Conservation (phyloP, 2,888 invertebrate genomes). For the Osmoderma eremita region DNA sequence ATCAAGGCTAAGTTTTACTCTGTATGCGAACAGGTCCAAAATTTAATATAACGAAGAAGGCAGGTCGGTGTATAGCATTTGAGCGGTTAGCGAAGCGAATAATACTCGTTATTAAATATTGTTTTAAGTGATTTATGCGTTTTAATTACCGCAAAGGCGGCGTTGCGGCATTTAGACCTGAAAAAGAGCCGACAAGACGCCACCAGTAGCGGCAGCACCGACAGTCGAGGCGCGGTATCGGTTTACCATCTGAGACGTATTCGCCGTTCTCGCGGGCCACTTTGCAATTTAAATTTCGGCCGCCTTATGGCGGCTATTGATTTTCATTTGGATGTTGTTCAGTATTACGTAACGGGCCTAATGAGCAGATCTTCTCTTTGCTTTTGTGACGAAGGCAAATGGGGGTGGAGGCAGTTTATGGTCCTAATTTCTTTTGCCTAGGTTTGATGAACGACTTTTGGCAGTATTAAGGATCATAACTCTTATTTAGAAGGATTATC, state of each 20-base stretch:
- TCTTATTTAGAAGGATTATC: too few relatives aligned
- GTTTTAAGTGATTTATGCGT: constrained; percentile 35
- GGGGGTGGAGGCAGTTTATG: too few relatives aligned
- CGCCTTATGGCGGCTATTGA: constrained; percentile 29
- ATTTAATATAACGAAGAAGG: constrained; percentile 25
- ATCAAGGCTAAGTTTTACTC: too few relatives aligned
- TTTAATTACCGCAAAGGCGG: constrained; percentile 27
- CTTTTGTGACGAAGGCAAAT: too few relatives aligned
- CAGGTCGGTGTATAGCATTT: too few relatives aligned
- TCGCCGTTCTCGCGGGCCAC: constrained; percentile 18
- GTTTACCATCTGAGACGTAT: constrained; percentile 30
- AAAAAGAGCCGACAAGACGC: too few relatives aligned
- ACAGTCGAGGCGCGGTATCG: constrained; percentile 17
- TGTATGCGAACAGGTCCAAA: constrained; percentile 17
- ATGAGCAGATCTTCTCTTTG: too few relatives aligned
- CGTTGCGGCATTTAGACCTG: constrained; percentile 1
- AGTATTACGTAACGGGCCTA: too few relatives aligned
- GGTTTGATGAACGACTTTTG: too few relatives aligned
- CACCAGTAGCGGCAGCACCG: too few relatives aligned
- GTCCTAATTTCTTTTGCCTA: too few relatives aligned
- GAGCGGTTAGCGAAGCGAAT: constrained; percentile 5
- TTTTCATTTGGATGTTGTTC: constrained; percentile 29
- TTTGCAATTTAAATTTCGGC: constrained; percentile 31
- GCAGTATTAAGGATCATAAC: too few relatives aligned
- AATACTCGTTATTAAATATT: constrained; percentile 29